Percentiles rank a stretch among this genome's conserved stretches.
These are phyloP conservation scores for Panzeria rudis DNA, from an alignment of 2,888 invertebrate genomes.

Conservation along the genomic window DNA sequence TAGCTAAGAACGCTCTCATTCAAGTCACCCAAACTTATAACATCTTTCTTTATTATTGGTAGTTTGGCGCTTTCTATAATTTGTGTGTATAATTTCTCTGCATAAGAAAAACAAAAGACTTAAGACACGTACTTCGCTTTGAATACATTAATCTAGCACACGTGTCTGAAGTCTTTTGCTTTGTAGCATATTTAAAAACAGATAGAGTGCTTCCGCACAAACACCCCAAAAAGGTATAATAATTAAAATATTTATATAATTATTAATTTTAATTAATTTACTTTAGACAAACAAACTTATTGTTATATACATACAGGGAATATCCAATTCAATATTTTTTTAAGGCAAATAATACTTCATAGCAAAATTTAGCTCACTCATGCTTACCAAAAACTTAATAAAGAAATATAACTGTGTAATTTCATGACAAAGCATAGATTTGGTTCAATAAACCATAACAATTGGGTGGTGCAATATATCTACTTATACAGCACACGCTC, in stretches of 20 bases:
- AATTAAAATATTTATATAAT: neutral
- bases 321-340: constrained; percentile 16
- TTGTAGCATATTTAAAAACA: neutral
- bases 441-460: constrained; percentile 70
- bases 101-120: neutral
- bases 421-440: constrained; percentile 61
- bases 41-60: too few species aligned
- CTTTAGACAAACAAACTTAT: neutral
- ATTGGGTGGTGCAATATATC: constrained; percentile 50
- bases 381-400: constrained; percentile 25
- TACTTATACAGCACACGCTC: neutral
- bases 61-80: too few species aligned
- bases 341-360: neutral
- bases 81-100: too few species aligned
- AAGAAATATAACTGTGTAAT: constrained; percentile 12
- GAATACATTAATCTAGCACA: neutral
- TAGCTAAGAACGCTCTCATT: too few species aligned
- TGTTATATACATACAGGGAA: neutral
- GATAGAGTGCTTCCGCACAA: constrained; percentile 35
- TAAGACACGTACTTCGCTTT: neutral
- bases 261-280: neutral
- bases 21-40: too few species aligned
- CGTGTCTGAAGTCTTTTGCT: constrained; percentile 49
- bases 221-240: neutral
- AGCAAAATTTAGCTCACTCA: constrained; percentile 37